These are phyloP conservation scores for Oryzias melastigma DNA, from an alignment of 2,113 vertebrate species.

Conservation along the genomic window DNA sequence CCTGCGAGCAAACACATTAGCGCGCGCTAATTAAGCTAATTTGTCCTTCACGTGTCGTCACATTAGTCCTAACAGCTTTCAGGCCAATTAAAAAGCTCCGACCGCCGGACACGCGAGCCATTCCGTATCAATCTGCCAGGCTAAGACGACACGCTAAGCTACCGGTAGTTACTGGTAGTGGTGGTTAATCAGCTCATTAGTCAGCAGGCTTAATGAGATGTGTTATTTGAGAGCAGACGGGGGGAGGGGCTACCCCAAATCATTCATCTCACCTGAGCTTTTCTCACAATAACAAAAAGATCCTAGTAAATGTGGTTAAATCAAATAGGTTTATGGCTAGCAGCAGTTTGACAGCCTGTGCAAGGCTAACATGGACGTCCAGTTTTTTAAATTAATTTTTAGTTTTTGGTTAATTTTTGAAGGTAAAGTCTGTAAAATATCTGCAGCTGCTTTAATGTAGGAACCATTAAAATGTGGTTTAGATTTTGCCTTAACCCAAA, in stretches of 20 bases:
- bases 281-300: too few species aligned
- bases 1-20: conserved; percentile 65
- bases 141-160: conserved; percentile 39
- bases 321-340: too few species aligned
- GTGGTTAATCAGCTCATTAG: conserved; percentile 70
- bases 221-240: conserved; percentile 57
- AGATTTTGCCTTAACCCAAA: too few species aligned
- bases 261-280: too few species aligned
- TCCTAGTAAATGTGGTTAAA: too few species aligned
- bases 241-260: conserved; percentile 1
- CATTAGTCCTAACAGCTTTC: conserved; percentile 65
- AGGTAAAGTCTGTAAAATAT: too few species aligned
- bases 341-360: too few species aligned
- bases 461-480: too few species aligned
- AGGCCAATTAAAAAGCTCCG: conserved; percentile 63
- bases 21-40: conserved; percentile 70
- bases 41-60: conserved; percentile 70
- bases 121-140: conserved; percentile 54
- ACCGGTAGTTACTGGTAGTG: conserved; percentile 58
- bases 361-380: too few species aligned
- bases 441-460: too few species aligned
- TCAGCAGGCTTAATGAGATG: conserved; percentile 69
- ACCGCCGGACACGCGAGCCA: conserved; percentile 52
- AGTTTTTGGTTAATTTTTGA: too few species aligned
- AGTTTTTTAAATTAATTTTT: too few species aligned